A percentile compares a stretch with the other conserved stretches of the same genome.
These are phyloP conservation scores for Ophion ellenae DNA, from an alignment of 2,888 invertebrate genomes.

Conservation along the genomic window DNA sequence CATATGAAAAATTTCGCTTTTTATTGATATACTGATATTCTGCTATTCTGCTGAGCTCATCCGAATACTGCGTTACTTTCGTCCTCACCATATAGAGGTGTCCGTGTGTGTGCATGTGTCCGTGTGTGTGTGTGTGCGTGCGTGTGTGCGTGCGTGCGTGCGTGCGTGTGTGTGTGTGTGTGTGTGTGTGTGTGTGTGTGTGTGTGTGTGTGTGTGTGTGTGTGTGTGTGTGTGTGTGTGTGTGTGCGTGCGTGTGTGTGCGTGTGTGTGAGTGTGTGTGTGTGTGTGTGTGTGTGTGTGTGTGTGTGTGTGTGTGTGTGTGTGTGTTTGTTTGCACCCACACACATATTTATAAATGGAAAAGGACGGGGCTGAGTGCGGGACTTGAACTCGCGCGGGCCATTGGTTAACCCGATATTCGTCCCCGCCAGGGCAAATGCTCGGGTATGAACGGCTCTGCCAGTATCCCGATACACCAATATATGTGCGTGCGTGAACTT, in stretches of 20 bases:
- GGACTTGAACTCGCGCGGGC: slow-evolving; percentile 59
- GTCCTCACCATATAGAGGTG: neutral
- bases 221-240: too few relatives aligned
- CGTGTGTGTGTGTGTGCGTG: neutral
- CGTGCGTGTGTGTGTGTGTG: too few relatives aligned
- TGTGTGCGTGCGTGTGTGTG: too few relatives aligned
- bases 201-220: neutral
- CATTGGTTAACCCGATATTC: slow-evolving; percentile 75
- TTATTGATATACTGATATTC: slow-evolving; percentile 9
- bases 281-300: too few relatives aligned
- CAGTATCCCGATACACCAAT: slow-evolving; percentile 25
- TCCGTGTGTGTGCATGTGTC: too few relatives aligned
- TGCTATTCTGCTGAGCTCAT: neutral
- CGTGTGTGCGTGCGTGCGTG: too few relatives aligned
- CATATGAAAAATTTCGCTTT: slow-evolving; percentile 1
- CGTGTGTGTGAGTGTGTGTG: too few relatives aligned
- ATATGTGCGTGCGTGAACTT: slow-evolving; percentile 3
- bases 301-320: too few relatives aligned
- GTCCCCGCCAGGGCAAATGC: slow-evolving; percentile 67
- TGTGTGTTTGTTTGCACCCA: neutral
- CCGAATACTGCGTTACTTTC: slow-evolving; percentile 7
- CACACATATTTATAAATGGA: slow-evolving; percentile 12
- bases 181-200: too few relatives aligned
- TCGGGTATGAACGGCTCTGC: slow-evolving; percentile 24
- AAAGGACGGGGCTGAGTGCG: neutral